Percentiles rank a stretch among this genome's conserved stretches.
phyloP scores from a whole-genome alignment of 2,113 vertebrate genomes.

The Toxotes jaculatrix region DNA sequence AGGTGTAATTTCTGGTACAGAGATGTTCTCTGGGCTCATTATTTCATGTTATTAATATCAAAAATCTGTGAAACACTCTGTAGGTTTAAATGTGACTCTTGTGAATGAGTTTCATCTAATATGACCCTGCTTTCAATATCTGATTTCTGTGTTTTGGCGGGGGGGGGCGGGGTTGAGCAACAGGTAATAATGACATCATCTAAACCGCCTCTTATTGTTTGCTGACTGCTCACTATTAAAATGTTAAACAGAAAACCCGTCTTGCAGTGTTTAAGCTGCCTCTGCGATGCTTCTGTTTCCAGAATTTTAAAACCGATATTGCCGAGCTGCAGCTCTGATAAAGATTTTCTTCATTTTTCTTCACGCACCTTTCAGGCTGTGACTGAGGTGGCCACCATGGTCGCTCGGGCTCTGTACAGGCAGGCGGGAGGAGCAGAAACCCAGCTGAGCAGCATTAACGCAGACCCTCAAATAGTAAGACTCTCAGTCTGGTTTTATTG shows the following conservation, averaged over 20 bases:
- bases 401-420: slow-evolving; percentile 88
- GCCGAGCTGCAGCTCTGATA: background rate
- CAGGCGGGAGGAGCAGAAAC: slow-evolving; percentile 86
- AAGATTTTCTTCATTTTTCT: background rate
- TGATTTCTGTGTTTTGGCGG: background rate
- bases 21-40: too few relatives aligned
- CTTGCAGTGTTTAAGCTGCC: too few relatives aligned
- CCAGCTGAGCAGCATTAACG: slow-evolving; percentile 73
- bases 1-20: background rate
- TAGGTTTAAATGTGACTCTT: too few relatives aligned
- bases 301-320: background rate
- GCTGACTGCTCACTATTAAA: too few relatives aligned
- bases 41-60: too few relatives aligned
- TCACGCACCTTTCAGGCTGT: slow-evolving; percentile 82
- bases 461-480: slow-evolving; percentile 87
- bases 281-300: too few relatives aligned
- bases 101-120: too few relatives aligned
- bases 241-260: too few relatives aligned
- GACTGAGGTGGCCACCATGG: slow-evolving; percentile 88
- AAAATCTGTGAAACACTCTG: too few relatives aligned
- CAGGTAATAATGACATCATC: too few relatives aligned
- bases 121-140: background rate
- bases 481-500: background rate
- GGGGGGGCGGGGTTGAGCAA: background rate
- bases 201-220: background rate